Evolutionary conservation across 2,888 invertebrate species (phyloP), one percentile per base, ranked within the genome.

Genomic region (Clitarchus hookeri): DNA sequence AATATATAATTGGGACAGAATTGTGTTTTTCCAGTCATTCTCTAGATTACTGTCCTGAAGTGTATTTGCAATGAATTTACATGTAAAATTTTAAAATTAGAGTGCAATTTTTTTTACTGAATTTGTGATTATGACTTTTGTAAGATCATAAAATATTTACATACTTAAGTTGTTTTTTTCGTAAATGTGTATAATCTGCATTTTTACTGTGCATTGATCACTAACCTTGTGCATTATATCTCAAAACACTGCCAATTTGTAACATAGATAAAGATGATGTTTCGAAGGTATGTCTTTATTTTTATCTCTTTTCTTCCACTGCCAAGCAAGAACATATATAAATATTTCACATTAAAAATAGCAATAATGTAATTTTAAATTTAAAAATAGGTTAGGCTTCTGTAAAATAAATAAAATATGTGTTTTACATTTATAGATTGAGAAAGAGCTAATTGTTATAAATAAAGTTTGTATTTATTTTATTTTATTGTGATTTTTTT

Each of bases 201-300:
- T 65, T n/a, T 65, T 23, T 23, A 65, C 65, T 65, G 65, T 23
- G 65, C 19, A 16, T n/a, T 9, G 16, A 65, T 9, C 65, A 65
- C 65, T 65, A 65, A 65, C 65, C 2, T 65, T 65, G 65, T 65
- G 65, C 77, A 84, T 86, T 85, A 65, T 86, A 53, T 86, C 86
- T 87, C 44, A 85, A 87, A 87, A 86, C 87, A 87, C 87, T 87
- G 87, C 87, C 87, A 87, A 87, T 87, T 87, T 87, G 87, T 87
- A 87, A 87, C 86, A 87, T 87, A 87, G 65, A 85, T 84, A 80
- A 85, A 84, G 65, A 82, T 82, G 65, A 86, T 85, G 86, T 86
- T 86, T 86, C 84, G 85, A 86, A 86, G 84, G 78, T 26, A 79
- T 77, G 83, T 86, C 53, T 84, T 84, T 86, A 19, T 44, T 84